Evolutionary conservation across 2,888 invertebrate genomes (phyloP), one percentile per base, ranked within the genome.

Genomic region (Erebia palarica): DNA sequence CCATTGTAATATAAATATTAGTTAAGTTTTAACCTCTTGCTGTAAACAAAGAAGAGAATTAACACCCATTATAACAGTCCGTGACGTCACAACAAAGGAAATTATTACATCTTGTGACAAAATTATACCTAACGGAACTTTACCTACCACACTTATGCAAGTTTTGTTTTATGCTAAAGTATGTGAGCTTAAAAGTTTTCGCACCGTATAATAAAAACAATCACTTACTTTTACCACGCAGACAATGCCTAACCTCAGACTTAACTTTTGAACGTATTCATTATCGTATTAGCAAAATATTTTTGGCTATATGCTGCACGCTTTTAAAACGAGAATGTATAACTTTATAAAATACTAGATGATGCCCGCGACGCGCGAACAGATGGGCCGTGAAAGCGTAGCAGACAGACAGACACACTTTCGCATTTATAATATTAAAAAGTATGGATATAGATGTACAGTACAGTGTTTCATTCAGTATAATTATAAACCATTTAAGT

Each of bases 71-170:
- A 21, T 47, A 47, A 63, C 49, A 63, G 21, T 21, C 9, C 7
- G 21, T 49, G 21, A 63, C 49, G 27, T 49, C 49, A 21, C 21
- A 63, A 63, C 63, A 63, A 63, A 49, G 63, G 47, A 47, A 21
- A 63, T 49, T 47, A 63, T 21, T 18, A 21, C 10, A 61, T 44
- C 21, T 49, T 49, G 63, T 21, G 47, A 63, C 49, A 63, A 21
- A 49, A 63, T 47, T 21, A 13, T 63, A 63, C 49, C 14, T 49
- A 63, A 63, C 63, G 63, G 63, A 18, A 18, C 18, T 47, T 61
- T 13, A 21, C 18, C 13, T 13, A 63, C 21, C 14, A 44, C 42
- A 3, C n/a, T 36, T 36, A 61, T 61, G 61, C 16, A 11, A 61
- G 16, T 60, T 10, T 18, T 42, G 36, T 44, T 42, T 60, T 60